phyloP scores from a whole-genome alignment of 2,888 invertebrate genomes.

The Agrotis segetum region DNA sequence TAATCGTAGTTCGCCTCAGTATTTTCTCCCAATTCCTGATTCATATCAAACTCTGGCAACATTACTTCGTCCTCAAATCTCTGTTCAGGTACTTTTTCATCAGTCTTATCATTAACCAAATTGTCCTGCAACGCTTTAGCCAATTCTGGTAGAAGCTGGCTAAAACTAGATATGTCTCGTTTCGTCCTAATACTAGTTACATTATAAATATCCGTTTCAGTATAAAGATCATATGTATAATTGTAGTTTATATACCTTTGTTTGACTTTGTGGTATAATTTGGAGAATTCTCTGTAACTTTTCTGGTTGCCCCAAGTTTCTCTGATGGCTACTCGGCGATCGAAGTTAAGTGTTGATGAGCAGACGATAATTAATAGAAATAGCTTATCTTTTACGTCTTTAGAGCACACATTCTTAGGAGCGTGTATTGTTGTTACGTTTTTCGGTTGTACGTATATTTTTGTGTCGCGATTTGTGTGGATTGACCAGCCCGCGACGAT shows the following conservation, averaged over 20 bases:
- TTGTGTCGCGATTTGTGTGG: constrained; percentile 93
- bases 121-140: constrained; percentile 81
- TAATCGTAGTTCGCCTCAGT: constrained; percentile 77
- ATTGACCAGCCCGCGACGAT: constrained; percentile 93
- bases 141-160: constrained; percentile 79
- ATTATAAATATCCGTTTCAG: constrained; percentile 64
- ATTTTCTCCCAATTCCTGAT: constrained; percentile 79
- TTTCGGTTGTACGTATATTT: constrained; percentile 93
- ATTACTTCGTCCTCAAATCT: constrained; percentile 81
- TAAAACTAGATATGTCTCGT: constrained; percentile 78
- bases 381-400: constrained; percentile 77
- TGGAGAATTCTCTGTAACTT: constrained; percentile 77
- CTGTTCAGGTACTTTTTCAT: constrained; percentile 73
- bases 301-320: constrained; percentile 93
- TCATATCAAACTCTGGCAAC: constrained; percentile 86
- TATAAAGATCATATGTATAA: constrained; percentile 79
- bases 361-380: constrained; percentile 94
- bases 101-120: constrained; percentile 73
- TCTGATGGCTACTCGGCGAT: constrained; percentile 92
- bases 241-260: constrained; percentile 83
- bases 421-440: constrained; percentile 93
- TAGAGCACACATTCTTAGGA: constrained; percentile 91
- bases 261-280: constrained; percentile 73
- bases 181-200: constrained; percentile 66
- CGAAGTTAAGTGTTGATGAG: constrained; percentile 93